Evolutionary conservation across 2,888 invertebrate genomes (phyloP), one percentile per base, ranked within the genome.

Genomic region (Macrophya annulata): DNA sequence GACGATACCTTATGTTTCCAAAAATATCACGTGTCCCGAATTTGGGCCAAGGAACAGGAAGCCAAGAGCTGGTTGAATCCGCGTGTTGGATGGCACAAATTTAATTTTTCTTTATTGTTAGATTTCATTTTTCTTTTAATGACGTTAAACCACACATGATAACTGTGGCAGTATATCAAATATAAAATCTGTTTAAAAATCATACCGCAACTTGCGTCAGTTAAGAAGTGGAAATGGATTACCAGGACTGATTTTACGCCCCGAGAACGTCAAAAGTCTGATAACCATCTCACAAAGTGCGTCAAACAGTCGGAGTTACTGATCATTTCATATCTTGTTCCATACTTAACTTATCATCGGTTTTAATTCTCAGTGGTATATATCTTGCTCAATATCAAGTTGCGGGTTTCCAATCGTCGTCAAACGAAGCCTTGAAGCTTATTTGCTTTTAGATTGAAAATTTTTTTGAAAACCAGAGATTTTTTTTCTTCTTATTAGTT

Each of bases 231-330:
- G 59, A 62, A 59, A 25, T 62, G 81, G 81, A 81, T 81, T 62
- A 81, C 21, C 1, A 15, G 48, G 8, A 37, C 48, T 25, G 48
- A 48, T 59, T 40, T 40, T 10, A 59, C 8, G 25, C 31, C 9
- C 17, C 4, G 43, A 59, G 37, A 62, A 81, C 81, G 81, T 81
- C 81, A 81, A 51, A 15, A 21, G 40, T 1, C 5, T 43, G 81
- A 81, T 81, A 81, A 81, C 10, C 6, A 81, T 81, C 81, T 81
- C 40, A 21, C 10, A 0, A 59, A 59, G 62, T 81, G 81, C 81
- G 81, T 81, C 81, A 81, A 81, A 62, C 62, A 40, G 17, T 43
- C 12, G 31, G 21, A 81, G 31, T 81, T 21, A 62, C 43, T 25
- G 55, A 55, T 79, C 79, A 21, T n/a, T 62, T 3, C 43, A 5